Evolutionary conservation across 2,113 vertebrate genomes (phyloP), one percentile per base, ranked within the genome.

Genomic region (Craseonycteris thonglongyai): DNA sequence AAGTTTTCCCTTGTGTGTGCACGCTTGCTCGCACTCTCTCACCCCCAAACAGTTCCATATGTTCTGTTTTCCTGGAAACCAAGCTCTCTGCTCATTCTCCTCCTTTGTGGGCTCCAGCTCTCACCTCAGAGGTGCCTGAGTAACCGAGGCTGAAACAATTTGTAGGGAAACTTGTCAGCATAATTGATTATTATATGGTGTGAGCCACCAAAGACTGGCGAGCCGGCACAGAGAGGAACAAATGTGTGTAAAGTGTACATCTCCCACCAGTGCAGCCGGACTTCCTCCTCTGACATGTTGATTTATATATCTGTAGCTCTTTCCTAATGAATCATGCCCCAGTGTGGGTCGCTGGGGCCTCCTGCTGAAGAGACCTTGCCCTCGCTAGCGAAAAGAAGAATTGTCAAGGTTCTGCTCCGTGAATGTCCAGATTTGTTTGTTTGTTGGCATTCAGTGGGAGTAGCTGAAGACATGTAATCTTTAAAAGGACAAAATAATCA

Each of bases 171-270:
- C 97, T 97, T 98, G 98, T 98, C 98, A 98, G 96, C 63, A 84
- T 98, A 98, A 98, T 98, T 98, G 98, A 98, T 99, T 98, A 98
- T 98, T 97, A 98, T 96, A 65, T 38, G 22, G 90, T 84, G 47
- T 75, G 74, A 59, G 49, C 95, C 96, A 83, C 96, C 91, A 30
- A 59, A 83, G 96, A 96, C 97, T 96, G 97, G 98, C 96, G 96
- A 98, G 91, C 94, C 75, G 38, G 74, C 94, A 33, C 58, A 6
- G 47, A 96, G 96, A 6, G 45, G 97, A 98, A 97, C 97, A 80
- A 95, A 96, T 96, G 54, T 59, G 78, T 90, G n/a, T 38, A 40
- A 59, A 78, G 95, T 45, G 0, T 16, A 81, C 21, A 1, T 82
- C 49, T 97, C 95, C 96, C 89, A 33, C 88, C 63, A 68, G 74